Conservation (phyloP, 2,888 invertebrate genomes). For the Herminia tarsipennalis region DNA sequence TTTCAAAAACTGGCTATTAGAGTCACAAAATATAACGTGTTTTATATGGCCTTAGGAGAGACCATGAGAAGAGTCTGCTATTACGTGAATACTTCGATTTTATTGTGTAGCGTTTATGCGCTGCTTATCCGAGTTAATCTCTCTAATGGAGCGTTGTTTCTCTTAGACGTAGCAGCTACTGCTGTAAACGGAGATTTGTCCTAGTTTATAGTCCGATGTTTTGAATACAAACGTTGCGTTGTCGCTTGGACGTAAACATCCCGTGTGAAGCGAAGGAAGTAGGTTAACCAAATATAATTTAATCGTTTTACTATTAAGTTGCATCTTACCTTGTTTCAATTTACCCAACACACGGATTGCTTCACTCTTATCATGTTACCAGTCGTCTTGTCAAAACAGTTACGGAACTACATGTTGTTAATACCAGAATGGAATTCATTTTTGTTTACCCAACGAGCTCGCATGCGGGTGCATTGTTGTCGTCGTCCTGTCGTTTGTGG, state of each 20-base stretch:
- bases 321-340: slow-evolving; percentile 41
- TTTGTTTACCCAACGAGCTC: slow-evolving; percentile 58
- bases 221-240: slow-evolving; percentile 71
- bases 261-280: slow-evolving; percentile 65
- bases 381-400: slow-evolving; percentile 31
- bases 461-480: slow-evolving; percentile 74
- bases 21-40: too few species aligned
- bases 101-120: too few species aligned
- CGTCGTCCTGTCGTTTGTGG: slow-evolving; percentile 59
- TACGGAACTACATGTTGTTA: slow-evolving; percentile 43
- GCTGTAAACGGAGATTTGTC: slow-evolving; percentile 54
- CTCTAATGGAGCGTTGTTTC: slow-evolving; percentile 59
- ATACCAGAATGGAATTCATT: slow-evolving; percentile 49
- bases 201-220: slow-evolving; percentile 62
- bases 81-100: too few species aligned
- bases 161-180: slow-evolving; percentile 48
- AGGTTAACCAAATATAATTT: slow-evolving; percentile 69
- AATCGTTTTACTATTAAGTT: slow-evolving; percentile 57
- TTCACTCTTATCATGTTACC: slow-evolving; percentile 38
- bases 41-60: too few species aligned
- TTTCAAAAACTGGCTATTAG: too few species aligned
- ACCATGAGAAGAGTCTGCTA: too few species aligned
- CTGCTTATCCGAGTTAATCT: slow-evolving; percentile 46
- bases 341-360: slow-evolving; percentile 38
- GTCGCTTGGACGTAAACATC: slow-evolving; percentile 70